These are phyloP conservation scores for Malurus splendens DNA, from an alignment of 2,797 vertebrate species.

Conservation along the genomic window DNA sequence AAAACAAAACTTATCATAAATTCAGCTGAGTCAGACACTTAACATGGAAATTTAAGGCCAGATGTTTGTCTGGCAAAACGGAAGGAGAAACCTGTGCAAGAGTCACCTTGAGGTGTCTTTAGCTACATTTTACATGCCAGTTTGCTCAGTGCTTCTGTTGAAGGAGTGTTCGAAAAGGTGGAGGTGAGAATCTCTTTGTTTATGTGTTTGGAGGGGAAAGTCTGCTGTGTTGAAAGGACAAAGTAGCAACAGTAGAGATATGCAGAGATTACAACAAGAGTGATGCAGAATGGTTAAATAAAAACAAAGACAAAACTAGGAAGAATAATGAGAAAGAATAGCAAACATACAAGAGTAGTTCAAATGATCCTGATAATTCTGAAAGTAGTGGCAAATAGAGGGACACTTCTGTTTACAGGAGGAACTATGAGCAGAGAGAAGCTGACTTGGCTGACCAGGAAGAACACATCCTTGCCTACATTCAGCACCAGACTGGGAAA, in stretches of 20 bases:
- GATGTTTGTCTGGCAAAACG: not conserved
- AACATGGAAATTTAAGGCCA: not conserved
- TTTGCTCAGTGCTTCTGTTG: not conserved
- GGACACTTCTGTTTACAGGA: not conserved
- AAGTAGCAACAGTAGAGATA: not conserved
- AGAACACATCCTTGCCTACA: not conserved
- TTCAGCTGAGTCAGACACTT: not conserved
- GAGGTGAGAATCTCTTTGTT: rapidly evolving
- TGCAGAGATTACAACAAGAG: rapidly evolving
- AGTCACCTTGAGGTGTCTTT: not conserved
- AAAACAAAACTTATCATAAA: not conserved
- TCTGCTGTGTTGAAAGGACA: not conserved
- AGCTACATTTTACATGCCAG: not conserved
- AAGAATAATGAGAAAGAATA: not conserved
- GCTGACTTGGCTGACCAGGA: not conserved
- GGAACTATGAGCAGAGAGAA: not conserved
- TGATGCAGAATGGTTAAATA: not conserved
- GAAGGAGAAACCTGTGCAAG: not conserved
- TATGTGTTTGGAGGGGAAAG: not conserved
- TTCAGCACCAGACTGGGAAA: not conserved
- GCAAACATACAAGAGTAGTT: not conserved
- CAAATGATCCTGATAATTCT: not conserved
- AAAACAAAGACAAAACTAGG: not conserved
- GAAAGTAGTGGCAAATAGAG: not conserved
- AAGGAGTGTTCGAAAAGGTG: not conserved